Conservation (phyloP, 1,140 invertebrate species). For the Drosophila persimilis region DNA sequence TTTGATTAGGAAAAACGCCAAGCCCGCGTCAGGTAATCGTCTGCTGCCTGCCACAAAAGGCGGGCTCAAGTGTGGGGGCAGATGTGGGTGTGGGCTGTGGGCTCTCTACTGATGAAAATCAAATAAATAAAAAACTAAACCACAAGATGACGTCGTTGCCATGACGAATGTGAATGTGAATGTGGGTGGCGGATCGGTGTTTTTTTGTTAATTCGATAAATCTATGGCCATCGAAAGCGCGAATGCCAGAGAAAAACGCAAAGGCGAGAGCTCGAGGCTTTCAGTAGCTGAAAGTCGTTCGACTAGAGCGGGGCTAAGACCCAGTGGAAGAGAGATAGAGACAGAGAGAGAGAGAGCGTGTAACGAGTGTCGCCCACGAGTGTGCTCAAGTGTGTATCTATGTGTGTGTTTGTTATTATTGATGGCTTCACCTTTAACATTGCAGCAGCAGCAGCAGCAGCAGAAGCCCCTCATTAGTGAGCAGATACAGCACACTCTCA, state of each 20-base stretch:
- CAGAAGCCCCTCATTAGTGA: slow-evolving; percentile 54
- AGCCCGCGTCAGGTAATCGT: slow-evolving; percentile 59
- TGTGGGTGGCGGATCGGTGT: slow-evolving; percentile 10
- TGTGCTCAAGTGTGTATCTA: slow-evolving; percentile 12
- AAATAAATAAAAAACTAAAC: slow-evolving; percentile 74
- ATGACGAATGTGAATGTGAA: slow-evolving; percentile 52
- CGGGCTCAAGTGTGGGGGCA: no score
- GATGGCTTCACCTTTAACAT: slow-evolving; percentile 77
- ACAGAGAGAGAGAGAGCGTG: neutral
- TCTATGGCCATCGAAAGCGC: slow-evolving; percentile 62
- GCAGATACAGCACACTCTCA: no score
- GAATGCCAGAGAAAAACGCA: slow-evolving; percentile 19
- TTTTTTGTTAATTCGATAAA: slow-evolving; percentile 81
- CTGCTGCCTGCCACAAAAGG: slow-evolving; percentile 64
- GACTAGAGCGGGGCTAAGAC: slow-evolving; percentile 67
- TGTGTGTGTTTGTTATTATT: slow-evolving; percentile 68
- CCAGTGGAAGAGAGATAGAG: slow-evolving; percentile 10
- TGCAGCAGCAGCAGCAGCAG: slow-evolving; percentile 40
- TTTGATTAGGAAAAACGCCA: slow-evolving; percentile 64
- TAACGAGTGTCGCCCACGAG: no score
- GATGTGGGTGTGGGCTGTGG: slow-evolving; percentile 3
- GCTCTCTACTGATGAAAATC: slow-evolving; percentile 55
- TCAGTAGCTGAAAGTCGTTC: slow-evolving; percentile 71
- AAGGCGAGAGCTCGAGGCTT: slow-evolving; percentile 30
- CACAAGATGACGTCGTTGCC: slow-evolving; percentile 76